Conservation (phyloP, 2,888 invertebrate species). For the Drosophila macrothrix region DNA sequence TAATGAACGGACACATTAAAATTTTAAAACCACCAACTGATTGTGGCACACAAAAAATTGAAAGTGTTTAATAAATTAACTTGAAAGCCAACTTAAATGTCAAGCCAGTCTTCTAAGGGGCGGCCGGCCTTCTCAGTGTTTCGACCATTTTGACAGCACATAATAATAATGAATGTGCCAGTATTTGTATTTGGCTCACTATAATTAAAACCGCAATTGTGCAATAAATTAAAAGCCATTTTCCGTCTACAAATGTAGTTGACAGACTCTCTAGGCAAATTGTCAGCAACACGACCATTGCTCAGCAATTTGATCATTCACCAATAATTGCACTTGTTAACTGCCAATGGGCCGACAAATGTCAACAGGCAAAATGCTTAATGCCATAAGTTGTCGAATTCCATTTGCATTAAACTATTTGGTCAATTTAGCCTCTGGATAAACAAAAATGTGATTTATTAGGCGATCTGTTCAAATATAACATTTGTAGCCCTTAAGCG, state of each 20-base stretch:
- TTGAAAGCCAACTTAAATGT: conserved; percentile 67
- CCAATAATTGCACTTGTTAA: conserved; percentile 27
- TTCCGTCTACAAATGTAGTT: conserved; percentile 18
- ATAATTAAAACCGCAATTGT: conserved; percentile 43
- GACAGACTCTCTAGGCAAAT: conserved; percentile 27
- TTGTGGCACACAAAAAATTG: conserved; percentile 43
- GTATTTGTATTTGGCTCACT: conserved; percentile 5
- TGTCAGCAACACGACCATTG: conserved; percentile 1
- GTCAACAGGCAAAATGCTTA: not conserved
- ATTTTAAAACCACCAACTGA: conserved; percentile 69
- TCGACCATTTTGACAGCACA: conserved; percentile 40
- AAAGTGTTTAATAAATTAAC: conserved; percentile 79
- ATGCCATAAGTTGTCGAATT: not conserved
- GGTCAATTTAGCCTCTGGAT: not conserved
- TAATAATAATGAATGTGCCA: conserved; percentile 27
- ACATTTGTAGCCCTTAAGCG: not conserved
- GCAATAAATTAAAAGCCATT: conserved; percentile 48
- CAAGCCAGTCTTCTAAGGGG: conserved; percentile 29
- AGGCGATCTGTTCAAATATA: not conserved
- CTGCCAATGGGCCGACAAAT: conserved; percentile 9
- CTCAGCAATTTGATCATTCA: conserved; percentile 6
- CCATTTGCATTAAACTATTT: conserved; percentile 10
- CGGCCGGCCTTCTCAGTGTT: conserved; percentile 15
- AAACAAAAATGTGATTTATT: not conserved
- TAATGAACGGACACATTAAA: conserved; percentile 78